A percentile compares a stretch with the other conserved stretches of the same genome.
phyloP scores from a whole-genome alignment of 2,888 invertebrate species.

The Listrodromus nycthemerus region DNA sequence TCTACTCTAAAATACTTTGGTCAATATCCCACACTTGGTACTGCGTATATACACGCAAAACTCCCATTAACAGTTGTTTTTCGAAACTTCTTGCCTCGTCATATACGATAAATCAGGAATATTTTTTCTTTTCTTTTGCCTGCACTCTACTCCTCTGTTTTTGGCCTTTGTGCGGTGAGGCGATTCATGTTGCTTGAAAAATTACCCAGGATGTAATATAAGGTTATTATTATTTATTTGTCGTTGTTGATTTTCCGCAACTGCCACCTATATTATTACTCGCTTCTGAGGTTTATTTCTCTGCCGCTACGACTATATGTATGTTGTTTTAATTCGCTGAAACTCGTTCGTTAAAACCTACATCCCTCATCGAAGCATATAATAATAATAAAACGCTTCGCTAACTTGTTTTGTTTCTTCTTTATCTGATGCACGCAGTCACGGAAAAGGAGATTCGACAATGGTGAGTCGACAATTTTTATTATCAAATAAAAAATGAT shows the following conservation, averaged over 20 bases:
- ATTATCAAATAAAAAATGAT: slow-evolving; percentile 7
- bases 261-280: background rate
- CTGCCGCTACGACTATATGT: slow-evolving; percentile 18
- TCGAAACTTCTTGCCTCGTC: slow-evolving; percentile 29
- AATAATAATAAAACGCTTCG: slow-evolving; percentile 43
- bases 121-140: slow-evolving; percentile 11
- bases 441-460: slow-evolving; percentile 95
- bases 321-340: slow-evolving; percentile 1
- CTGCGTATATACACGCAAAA: slow-evolving; percentile 12
- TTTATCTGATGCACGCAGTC: slow-evolving; percentile 88
- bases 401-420: slow-evolving; percentile 72
- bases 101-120: slow-evolving; percentile 49
- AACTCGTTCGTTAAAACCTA: slow-evolving; percentile 28
- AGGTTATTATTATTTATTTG: slow-evolving; percentile 29
- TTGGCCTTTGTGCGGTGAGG: slow-evolving; percentile 8
- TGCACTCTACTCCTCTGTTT: background rate
- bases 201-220: slow-evolving; percentile 32
- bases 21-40: slow-evolving; percentile 9
- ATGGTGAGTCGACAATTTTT: slow-evolving; percentile 88
- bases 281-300: background rate
- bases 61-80: slow-evolving; percentile 44
- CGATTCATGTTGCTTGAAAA: slow-evolving; percentile 35
- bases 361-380: slow-evolving; percentile 24
- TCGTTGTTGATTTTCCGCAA: slow-evolving; percentile 18
- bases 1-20: slow-evolving; percentile 20